Evolutionary conservation across 2,888 invertebrate genomes (phyloP), one percentile per base, ranked within the genome.

Genomic region (Hemithea aestivaria): DNA sequence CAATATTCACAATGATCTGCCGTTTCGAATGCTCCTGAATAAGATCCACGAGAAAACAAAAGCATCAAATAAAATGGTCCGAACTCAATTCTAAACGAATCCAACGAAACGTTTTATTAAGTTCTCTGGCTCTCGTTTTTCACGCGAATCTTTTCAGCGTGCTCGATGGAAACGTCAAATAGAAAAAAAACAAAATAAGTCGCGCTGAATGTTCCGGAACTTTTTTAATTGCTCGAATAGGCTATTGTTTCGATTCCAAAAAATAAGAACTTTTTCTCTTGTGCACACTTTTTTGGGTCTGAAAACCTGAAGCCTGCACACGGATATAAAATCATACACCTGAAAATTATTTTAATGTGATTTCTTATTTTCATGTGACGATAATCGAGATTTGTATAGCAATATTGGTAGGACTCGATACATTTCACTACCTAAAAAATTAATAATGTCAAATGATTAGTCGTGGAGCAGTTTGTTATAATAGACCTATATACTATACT

Each of bases 11-110:
- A 33, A 33, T 30, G 29, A 47, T 36, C 43, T n/a, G n/a, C n/a
- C n/a, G 26, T 35, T 45, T 20, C 27, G 9, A 45, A 47, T 35
- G 35, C 45, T 46, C 42, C n/a, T 35, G 29, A 35, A 44, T 44
- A 40, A 51, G 36, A 50, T 46, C 30, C 34, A 38, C 20, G 23
- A 48, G 16, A 16, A 16, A 47, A 52, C 42, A 52, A 49, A 48
- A 34, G 44, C 32, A 7, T 32, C 44, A 36, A 45, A 47, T 45
- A 41, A 47, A 51, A 41, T 47, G 27, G 35, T 26, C 21, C 26
- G n/a, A 35, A 41, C 24, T 45, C 7, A 10, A 23, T 38, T 40
- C 16, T 21, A 35, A 40, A 30, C 34, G 41, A 41, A 46, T 49
- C 27, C 20, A 33, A 45, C 38, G 35, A 32, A 42, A 45, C 45